These are phyloP conservation scores for Limnephilus marmoratus DNA, from an alignment of 2,888 invertebrate species.

Conservation along the genomic window DNA sequence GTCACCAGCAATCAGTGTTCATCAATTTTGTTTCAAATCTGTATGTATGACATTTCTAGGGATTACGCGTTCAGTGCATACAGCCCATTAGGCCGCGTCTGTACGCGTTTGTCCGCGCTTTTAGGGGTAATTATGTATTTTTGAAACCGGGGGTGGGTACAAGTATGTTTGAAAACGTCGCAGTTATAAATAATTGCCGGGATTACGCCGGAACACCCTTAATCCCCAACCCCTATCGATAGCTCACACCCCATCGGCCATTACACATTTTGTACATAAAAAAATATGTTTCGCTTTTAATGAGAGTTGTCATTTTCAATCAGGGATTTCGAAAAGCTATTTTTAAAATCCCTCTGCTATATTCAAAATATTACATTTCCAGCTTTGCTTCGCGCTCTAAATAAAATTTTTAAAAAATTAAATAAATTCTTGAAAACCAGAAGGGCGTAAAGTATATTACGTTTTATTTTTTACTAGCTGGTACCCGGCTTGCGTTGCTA, in stretches of 20 bases:
- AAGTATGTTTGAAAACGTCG: neutral
- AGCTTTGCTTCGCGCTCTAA: too few relatives aligned
- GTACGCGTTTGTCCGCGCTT: neutral
- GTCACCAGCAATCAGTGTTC: too few relatives aligned
- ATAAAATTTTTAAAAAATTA: too few relatives aligned
- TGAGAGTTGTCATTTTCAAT: neutral
- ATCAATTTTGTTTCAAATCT: too few relatives aligned
- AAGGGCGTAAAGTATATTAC: too few relatives aligned
- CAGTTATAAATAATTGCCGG: neutral
- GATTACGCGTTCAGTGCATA: neutral
- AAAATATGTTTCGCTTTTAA: neutral
- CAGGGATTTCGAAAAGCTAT: neutral
- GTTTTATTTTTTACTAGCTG: too few relatives aligned
- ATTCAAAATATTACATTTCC: too few relatives aligned
- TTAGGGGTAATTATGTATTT: neutral
- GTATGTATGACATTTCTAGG: too few relatives aligned
- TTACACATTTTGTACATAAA: neutral
- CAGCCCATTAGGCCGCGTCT: neutral
- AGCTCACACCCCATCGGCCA: neutral
- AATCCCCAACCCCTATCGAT: neutral
- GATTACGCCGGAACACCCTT: neutral
- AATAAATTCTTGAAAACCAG: too few relatives aligned
- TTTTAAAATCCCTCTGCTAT: neutral
- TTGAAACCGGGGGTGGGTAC: neutral
- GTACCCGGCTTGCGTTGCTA: too few relatives aligned